These are phyloP conservation scores for Epinotia bilunana DNA, from an alignment of 2,888 invertebrate genomes.

Conservation along the genomic window DNA sequence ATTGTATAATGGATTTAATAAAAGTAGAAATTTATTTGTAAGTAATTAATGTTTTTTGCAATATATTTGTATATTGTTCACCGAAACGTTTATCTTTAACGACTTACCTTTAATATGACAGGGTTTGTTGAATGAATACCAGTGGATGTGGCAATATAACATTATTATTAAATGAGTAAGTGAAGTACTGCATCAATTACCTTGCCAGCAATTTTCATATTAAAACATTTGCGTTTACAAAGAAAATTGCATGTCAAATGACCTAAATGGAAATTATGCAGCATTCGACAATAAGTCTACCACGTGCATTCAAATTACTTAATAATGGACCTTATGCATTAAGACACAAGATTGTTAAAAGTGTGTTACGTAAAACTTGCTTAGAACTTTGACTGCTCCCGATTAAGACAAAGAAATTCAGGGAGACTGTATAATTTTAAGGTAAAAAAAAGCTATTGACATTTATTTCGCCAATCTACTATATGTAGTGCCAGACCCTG, in stretches of 20 bases:
- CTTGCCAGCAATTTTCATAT: slow-evolving; percentile 20
- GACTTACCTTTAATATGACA: too few relatives aligned
- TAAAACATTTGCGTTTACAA: slow-evolving; percentile 22
- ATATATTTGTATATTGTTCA: too few relatives aligned
- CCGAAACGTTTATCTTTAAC: too few relatives aligned
- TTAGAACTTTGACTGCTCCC: slow-evolving; percentile 19
- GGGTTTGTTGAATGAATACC: neutral
- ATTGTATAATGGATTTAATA: too few relatives aligned
- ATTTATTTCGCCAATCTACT: neutral
- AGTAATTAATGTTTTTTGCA: too few relatives aligned
- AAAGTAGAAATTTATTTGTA: too few relatives aligned
- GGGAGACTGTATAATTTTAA: too few relatives aligned
- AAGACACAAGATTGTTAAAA: neutral
- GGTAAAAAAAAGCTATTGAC: neutral
- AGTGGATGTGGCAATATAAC: neutral
- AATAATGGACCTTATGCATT: slow-evolving; percentile 4
- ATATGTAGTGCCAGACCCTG: too few relatives aligned
- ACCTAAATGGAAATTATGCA: slow-evolving; percentile 27
- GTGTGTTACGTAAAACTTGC: slow-evolving; percentile 2
- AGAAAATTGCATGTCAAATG: slow-evolving; percentile 38
- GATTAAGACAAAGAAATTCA: neutral
- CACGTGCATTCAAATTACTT: neutral
- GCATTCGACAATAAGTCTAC: slow-evolving; percentile 9
- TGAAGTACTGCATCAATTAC: slow-evolving; percentile 1
- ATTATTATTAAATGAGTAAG: neutral